Evolutionary conservation across 2,797 vertebrate species (phyloP).

Genomic region (Lacerta agilis): DNA sequence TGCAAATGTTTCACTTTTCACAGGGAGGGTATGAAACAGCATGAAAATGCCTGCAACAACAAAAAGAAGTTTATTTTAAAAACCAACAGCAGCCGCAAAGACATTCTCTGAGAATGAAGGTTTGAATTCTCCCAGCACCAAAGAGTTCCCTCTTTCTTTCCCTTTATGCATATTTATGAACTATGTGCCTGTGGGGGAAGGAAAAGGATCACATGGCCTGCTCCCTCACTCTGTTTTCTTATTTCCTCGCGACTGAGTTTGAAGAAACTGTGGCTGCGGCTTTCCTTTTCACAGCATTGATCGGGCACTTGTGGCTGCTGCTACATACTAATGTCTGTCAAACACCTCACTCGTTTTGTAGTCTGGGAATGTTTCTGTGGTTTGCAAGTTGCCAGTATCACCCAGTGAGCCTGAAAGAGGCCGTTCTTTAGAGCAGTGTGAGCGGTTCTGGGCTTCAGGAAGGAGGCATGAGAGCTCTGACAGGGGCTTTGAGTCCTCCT

Average conservation of each 20-base stretch:
- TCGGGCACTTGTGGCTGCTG: slow-evolving; percentile 40
- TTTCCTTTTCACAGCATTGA: slow-evolving; percentile 44
- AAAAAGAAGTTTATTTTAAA: slow-evolving; percentile 19
- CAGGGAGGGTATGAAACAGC: background rate
- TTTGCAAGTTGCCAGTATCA: background rate
- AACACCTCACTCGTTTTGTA: slow-evolving; percentile 47
- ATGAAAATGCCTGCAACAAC: slow-evolving; percentile 9
- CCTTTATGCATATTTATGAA: slow-evolving; percentile 20
- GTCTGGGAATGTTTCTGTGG: slow-evolving; percentile 38
- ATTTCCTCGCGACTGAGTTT: slow-evolving; percentile 24
- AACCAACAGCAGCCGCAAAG: background rate
- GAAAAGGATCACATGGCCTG: background rate
- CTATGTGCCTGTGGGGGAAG: background rate
- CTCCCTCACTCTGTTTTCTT: background rate
- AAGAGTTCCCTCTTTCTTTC: background rate
- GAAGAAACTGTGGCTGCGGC: slow-evolving; percentile 20
- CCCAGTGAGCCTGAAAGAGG: slow-evolving; percentile 29
- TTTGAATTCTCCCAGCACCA: background rate
- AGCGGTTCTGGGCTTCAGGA: too few species aligned
- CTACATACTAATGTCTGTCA: slow-evolving; percentile 46
- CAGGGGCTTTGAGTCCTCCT: too few species aligned
- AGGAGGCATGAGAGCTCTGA: too few species aligned
- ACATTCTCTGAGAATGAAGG: background rate
- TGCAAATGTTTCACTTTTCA: background rate
- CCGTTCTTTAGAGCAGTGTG: background rate